phyloP scores from a whole-genome alignment of 2,797 vertebrate genomes.

The Lutjanus campechanus region DNA sequence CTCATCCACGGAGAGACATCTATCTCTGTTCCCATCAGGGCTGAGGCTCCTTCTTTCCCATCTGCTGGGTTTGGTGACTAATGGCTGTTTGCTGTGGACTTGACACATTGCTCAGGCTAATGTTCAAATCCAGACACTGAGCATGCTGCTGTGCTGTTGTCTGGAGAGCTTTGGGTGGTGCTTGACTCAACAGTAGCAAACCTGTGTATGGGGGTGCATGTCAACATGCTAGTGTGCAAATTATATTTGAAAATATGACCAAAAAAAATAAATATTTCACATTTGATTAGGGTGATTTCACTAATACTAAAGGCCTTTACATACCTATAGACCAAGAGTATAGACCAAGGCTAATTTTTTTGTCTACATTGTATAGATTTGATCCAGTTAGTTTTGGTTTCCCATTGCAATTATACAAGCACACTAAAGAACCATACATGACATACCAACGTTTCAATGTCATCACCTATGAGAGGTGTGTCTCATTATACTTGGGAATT shows the following conservation, averaged over 20 bases:
- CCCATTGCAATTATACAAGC: no score
- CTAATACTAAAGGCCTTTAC: background rate
- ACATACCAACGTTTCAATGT: no score
- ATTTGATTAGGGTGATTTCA: background rate
- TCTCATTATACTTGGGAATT: no score
- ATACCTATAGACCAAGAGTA: no score
- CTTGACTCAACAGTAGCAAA: constrained; percentile 33
- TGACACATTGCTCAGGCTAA: constrained; percentile 32
- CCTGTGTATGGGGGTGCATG: background rate
- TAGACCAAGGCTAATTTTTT: no score
- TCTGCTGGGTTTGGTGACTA: constrained; percentile 51
- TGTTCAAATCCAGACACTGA: constrained; percentile 26
- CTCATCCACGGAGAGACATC: constrained; percentile 36
- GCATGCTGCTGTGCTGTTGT: constrained; percentile 23
- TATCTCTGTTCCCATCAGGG: constrained; percentile 17
- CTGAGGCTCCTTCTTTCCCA: constrained; percentile 32
- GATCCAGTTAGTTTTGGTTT: no score
- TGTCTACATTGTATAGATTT: no score
- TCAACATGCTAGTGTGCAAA: background rate
- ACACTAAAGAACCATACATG: no score
- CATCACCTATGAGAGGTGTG: no score
- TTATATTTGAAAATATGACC: background rate
- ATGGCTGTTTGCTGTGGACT: constrained; percentile 27
- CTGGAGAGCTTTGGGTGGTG: constrained; percentile 19
- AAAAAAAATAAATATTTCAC: no score